Evolutionary conservation across 2,797 vertebrate genomes (phyloP).

Genomic region (Psittacula derbiana): DNA sequence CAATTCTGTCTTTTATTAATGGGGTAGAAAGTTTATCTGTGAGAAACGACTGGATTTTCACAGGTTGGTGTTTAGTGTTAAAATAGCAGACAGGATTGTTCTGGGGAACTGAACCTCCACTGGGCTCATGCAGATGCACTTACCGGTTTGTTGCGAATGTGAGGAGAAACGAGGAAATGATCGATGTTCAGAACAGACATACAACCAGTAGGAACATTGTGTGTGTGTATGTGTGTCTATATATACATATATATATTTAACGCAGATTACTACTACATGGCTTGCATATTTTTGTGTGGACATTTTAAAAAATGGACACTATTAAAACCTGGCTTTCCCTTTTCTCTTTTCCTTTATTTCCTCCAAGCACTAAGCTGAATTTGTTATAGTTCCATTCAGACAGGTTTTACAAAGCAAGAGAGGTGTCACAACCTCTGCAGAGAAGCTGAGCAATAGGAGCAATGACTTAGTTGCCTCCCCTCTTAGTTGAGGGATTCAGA

Average conservation of each 20-base stretch:
- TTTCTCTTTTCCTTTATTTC: not conserved
- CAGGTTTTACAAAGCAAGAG: not conserved
- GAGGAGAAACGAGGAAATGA: not conserved
- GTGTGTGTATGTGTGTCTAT: rapidly evolving
- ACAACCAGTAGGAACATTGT: rapidly evolving
- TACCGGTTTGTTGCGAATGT: rapidly evolving
- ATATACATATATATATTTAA: not conserved
- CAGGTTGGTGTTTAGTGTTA: not conserved
- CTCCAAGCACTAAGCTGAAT: not conserved
- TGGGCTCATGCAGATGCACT: too few relatives aligned
- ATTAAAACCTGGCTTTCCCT: not conserved
- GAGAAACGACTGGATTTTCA: not conserved
- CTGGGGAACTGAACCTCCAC: not conserved
- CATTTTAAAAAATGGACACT: rapidly evolving
- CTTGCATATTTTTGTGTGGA: not conserved
- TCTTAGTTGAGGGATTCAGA: not conserved
- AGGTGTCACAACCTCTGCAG: not conserved
- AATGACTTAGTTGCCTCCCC: not conserved
- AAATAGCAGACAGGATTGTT: not conserved
- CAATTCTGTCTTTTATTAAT: not conserved
- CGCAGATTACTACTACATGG: not conserved
- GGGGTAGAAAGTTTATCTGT: not conserved
- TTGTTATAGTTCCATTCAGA: not conserved
- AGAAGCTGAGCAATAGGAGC: not conserved
- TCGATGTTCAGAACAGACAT: not conserved